Percentiles rank a stretch among this genome's conserved stretches.
Evolutionary conservation across 92 coral and sea anemone genomes (phyloP).

Genomic region (Epizoanthus ramosus): DNA sequence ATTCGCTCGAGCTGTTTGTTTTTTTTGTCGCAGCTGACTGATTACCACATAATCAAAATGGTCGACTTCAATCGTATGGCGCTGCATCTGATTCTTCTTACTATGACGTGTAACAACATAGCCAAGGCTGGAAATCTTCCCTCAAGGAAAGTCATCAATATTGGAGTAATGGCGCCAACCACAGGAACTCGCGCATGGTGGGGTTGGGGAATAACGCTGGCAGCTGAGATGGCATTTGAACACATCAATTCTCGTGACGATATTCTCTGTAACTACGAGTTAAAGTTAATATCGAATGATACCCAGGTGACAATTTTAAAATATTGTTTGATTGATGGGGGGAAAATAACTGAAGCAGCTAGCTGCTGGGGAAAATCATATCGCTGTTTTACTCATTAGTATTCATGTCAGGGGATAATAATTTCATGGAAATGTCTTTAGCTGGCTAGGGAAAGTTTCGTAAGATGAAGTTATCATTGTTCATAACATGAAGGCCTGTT

Average conservation of each 20-base stretch:
- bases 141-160: slow-evolving; percentile 22
- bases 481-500: no score
- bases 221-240: slow-evolving; percentile 81
- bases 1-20: no score
- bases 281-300: slow-evolving; percentile 57
- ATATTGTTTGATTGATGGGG: background rate
- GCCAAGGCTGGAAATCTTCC: background rate
- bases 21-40: no score
- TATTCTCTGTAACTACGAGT: slow-evolving; percentile 52
- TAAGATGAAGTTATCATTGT: no score
- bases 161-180: slow-evolving; percentile 81
- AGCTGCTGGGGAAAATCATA: no score
- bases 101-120: background rate
- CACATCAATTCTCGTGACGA: slow-evolving; percentile 61
- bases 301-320: slow-evolving; percentile 63
- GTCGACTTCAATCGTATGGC: no score
- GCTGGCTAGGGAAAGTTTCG: background rate
- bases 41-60: no score
- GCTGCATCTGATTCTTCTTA: background rate
- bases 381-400: no score
- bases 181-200: slow-evolving; percentile 73
- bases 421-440: background rate
- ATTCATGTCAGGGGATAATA: no score
- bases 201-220: slow-evolving; percentile 79
- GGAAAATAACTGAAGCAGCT: no score